Base-by-base conservation (phyloP, 2,113 vertebrate genomes). In the Hemiscyllium ocellatum region DNA sequence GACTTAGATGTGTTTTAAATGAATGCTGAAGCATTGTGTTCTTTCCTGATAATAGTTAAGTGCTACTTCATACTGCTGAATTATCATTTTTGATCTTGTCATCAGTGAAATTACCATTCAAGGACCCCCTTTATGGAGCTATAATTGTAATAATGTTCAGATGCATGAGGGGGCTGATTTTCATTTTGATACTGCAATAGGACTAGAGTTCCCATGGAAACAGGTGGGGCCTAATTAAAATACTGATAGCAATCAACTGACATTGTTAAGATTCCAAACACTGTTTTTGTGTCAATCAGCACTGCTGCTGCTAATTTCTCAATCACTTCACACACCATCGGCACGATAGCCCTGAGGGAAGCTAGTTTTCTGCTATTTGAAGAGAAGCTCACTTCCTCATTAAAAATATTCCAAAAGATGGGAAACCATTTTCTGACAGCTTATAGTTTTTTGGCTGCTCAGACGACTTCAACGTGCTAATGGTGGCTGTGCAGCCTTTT, bases 61-160 rank as follows among this genome's bases (percentile, higher is more conserved):
- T 95, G 69, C 42, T 52, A 72, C 69, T 95, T 95, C 68, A 95
- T 52, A 52, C 52, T 72, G 50, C 42, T 47, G 94, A 95, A 95
- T 76, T 95, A 95, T 95, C 66, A 76, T 72, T 33, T 94, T 95
- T 95, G 94, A 72, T 76, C 94, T 52, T 95, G 42, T 95, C 47
- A 72, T 72, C 68, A 72, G 42, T 52, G 37, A 56, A 24, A 95
- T 47, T 72, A 72, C 15, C 12, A 95, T 47, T 95, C 10, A 95
- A 95, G 61, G 61, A 8, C 89, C 33, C n/a, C n/a, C 66, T 93
- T 93, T 42, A 93, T 93, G 17, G 89, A 65, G 37, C 61, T 42
- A 37, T 68, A 66, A 93, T 22, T 66, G 65, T 66, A 93, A n/a
- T 19, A 93, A 42, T 37, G 61, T 66, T 93, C 89, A 37, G 33